Evolutionary conservation across 2,888 invertebrate species (phyloP), one percentile per base, ranked within the genome.

Genomic region (Erebia ligea): DNA sequence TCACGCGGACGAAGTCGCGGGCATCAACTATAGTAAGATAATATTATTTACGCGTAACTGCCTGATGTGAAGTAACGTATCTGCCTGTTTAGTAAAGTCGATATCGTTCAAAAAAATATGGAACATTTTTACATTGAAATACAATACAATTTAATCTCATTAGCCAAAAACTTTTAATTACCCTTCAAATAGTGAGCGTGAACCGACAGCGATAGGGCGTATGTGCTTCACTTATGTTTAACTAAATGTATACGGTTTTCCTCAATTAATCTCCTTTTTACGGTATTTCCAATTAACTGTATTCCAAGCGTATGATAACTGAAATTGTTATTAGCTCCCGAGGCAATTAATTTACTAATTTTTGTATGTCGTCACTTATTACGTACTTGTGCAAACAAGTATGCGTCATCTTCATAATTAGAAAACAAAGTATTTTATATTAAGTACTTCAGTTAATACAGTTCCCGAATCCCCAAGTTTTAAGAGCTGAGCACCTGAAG

Each of bases 211-310:
- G 68, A 68, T 67, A 71, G 40, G 67, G 61, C 64, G 61, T 70
- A 69, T 64, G 63, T 67, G 61, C 50, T 68, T 40, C 57, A 34
- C 62, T 62, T 13, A 48, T 42, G 3, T 62, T 66, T 48, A 71
- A 73, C 65, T 71, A 65, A 63, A 68, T 50, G 34, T 50, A 65
- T 54, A 67, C 61, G 21, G 65, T 79, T 79, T 80, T 80, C 80
- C 80, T 80, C 71, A 34, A 78, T 72, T 72, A 74, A 78, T 78
- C 73, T 73, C 57, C 70, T 77, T 77, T 78, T 76, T 80, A 78
- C 71, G 75, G 73, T 76, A 75, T 76, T 75, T 72, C 79, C 76
- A 82, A 79, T 84, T 81, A 80, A 72, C 68, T 61, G 76, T 70
- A 72, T 67, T 58, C 72, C 75, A 78, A 58, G 73, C 76, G 74